Base-by-base conservation (phyloP, 1,140 invertebrate species). In the Carcinoscorpius rotundicauda region DNA sequence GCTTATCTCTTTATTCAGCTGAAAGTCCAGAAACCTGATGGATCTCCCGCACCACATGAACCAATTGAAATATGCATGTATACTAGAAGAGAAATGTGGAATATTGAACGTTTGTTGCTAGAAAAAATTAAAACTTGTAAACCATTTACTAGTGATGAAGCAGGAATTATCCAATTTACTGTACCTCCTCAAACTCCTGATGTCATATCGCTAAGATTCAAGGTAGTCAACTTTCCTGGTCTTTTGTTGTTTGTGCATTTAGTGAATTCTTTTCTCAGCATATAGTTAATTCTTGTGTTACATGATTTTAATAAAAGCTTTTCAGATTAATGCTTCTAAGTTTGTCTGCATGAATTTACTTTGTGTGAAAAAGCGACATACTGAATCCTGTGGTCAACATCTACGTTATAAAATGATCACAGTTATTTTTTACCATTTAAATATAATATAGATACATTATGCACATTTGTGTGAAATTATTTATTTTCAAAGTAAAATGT, bases 1-100 rank as follows among this genome's bases (percentile, higher is more conserved):
- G 2, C 29, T 29, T 29, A 29, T 1, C 29, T 29, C 84, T 64
- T 51, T 64, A 65, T 64, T 9, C 58, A 78, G 77, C 69, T 73
- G 5, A 68, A 70, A 50, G 74, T 74, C 0, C 74, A 64, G 49
- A 71, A 71, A 29, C 74, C 75, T 4, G 76, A 78, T 71, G 74
- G 73, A 3, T 70, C 57, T 29, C 74, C 75, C n/a, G 74, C 75
- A 3, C 59, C 69, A 49, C 66, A 68, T 3, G 75, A 77, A 62
- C 10, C 63, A 1, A 73, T 79, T n/a, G 67, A 70, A 61, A 62
- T 78, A 3, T 66, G 64, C 8, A 67, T 69, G 4, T 66, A 56
- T 8, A 29, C 62, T 3, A 58, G 62, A 5, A 63, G 50, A 11
- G 52, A 64, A 52, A 29, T 59, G 10, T 60, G 60, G 4, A 29